Evolutionary conservation across 2,113 vertebrate genomes (phyloP).

Genomic region (Mormyrus iriodes): DNA sequence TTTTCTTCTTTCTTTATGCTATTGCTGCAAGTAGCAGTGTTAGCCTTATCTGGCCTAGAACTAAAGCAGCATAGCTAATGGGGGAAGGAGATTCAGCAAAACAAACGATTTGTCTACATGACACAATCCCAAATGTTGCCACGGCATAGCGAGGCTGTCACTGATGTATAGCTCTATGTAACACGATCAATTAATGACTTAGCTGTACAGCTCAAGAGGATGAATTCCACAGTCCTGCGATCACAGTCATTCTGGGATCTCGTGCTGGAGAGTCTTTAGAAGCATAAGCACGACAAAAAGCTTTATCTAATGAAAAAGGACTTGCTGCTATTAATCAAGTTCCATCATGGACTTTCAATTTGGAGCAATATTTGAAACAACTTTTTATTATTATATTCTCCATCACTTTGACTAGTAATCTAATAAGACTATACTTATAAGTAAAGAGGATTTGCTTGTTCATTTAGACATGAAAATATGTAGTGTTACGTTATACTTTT

Average conservation of each 20-base stretch:
- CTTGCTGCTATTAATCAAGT: not conserved
- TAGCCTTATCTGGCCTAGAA: not conserved
- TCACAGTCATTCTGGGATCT: slow-evolving; percentile 4
- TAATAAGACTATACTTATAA: not conserved
- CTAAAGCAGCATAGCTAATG: slow-evolving; percentile 18
- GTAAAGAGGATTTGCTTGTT: not conserved
- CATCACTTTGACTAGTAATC: not conserved
- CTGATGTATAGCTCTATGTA: slow-evolving; percentile 7
- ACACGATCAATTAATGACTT: slow-evolving; percentile 18
- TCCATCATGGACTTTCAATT: not conserved
- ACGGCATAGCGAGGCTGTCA: slow-evolving; percentile 9
- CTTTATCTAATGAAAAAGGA: slow-evolving; percentile 3
- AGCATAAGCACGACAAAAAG: not conserved
- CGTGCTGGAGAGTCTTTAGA: not conserved
- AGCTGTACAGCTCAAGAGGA: slow-evolving; percentile 9
- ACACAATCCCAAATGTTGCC: slow-evolving; percentile 24
- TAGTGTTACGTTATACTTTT: not conserved
- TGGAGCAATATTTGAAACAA: not conserved
- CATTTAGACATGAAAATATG: not conserved
- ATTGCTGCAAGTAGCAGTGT: not conserved
- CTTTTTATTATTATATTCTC: not conserved
- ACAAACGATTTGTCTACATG: slow-evolving; percentile 25
- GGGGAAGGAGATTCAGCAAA: slow-evolving; percentile 16
- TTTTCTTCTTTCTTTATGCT: not conserved
- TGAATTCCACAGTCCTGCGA: not conserved